These are phyloP conservation scores for Rhinoptilus africanus DNA, from an alignment of 2,113 vertebrate genomes.

Conservation along the genomic window DNA sequence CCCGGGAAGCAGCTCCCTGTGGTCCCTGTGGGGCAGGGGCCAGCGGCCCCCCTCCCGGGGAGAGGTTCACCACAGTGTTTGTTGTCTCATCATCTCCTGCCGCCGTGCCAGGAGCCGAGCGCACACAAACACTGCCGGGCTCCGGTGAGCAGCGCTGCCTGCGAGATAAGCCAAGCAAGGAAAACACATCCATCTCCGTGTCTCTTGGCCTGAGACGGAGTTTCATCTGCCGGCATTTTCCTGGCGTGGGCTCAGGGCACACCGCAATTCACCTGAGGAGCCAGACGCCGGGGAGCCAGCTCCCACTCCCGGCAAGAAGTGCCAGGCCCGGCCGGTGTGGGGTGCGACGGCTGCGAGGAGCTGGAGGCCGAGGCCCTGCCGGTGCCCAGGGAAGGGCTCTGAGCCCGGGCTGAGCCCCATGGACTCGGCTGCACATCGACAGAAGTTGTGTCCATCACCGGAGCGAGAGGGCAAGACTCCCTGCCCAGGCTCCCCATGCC, in stretches of 20 bases:
- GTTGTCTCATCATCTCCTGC: not conserved
- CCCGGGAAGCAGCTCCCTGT: not conserved
- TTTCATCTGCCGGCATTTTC: constrained; percentile 45
- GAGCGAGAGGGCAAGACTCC: too few relatives aligned
- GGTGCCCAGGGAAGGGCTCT: not conserved
- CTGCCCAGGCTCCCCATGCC: not conserved
- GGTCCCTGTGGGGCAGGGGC: not conserved
- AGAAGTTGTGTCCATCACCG: not conserved
- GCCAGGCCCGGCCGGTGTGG: not conserved
- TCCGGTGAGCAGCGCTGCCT: not conserved
- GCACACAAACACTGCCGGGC: constrained; percentile 27
- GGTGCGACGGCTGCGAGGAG: not conserved
- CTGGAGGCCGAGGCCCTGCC: not conserved
- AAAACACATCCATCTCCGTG: constrained; percentile 42
- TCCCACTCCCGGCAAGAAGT: not conserved
- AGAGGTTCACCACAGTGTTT: not conserved
- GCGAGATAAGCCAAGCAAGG: not conserved
- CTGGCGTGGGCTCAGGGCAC: constrained; percentile 41
- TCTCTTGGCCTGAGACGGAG: constrained; percentile 5
- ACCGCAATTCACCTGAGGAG: constrained; percentile 25
- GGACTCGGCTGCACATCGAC: rapidly evolving
- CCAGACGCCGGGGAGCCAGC: constrained; percentile 49
- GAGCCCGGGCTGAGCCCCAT: not conserved
- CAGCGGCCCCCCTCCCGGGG: not conserved
- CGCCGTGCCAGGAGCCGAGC: constrained; percentile 16